phyloP scores from a whole-genome alignment of 2,797 vertebrate genomes.

The Gambelia wislizenii region DNA sequence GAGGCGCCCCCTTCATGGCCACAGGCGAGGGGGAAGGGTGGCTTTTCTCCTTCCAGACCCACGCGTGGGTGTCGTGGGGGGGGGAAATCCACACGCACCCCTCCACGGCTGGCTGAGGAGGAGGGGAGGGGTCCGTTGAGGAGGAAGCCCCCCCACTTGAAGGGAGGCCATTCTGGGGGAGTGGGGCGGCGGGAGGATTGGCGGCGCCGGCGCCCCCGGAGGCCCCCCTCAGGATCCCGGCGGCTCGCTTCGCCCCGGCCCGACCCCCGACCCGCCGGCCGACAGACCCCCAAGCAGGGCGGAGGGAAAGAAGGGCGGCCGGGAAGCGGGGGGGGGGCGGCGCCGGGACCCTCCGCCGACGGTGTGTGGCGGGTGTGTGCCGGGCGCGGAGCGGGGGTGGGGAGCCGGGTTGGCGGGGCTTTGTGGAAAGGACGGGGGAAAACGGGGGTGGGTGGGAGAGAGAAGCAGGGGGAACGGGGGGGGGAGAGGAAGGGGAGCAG shows the following conservation, averaged over 20 bases:
- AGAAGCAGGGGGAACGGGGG: too few species aligned
- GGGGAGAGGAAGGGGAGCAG: too few species aligned
- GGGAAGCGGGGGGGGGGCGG: neutral
- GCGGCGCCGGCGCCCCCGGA: conserved; percentile 1
- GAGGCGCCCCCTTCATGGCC: too few species aligned
- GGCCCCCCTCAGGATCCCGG: conserved; percentile 17
- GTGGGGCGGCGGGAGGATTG: neutral
- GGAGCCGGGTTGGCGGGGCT: too few species aligned
- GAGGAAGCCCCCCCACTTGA: neutral
- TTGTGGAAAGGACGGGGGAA: neutral
- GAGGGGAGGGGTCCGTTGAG: neutral
- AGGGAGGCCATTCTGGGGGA: conserved; percentile 12
- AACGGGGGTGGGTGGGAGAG: neutral
- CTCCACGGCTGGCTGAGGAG: neutral
- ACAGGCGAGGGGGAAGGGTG: neutral
- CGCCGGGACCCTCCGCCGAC: neutral
- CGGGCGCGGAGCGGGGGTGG: accelerated
- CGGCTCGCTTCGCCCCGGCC: neutral
- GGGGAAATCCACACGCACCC: too few species aligned
- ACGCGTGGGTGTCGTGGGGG: neutral
- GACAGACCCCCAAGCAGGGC: neutral
- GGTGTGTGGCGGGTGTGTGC: too few species aligned
- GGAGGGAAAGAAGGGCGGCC: neutral
- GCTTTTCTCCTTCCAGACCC: neutral
- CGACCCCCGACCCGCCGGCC: neutral